These are phyloP conservation scores for Catocala sponsa DNA, from an alignment of 2,888 invertebrate genomes.

Conservation along the genomic window DNA sequence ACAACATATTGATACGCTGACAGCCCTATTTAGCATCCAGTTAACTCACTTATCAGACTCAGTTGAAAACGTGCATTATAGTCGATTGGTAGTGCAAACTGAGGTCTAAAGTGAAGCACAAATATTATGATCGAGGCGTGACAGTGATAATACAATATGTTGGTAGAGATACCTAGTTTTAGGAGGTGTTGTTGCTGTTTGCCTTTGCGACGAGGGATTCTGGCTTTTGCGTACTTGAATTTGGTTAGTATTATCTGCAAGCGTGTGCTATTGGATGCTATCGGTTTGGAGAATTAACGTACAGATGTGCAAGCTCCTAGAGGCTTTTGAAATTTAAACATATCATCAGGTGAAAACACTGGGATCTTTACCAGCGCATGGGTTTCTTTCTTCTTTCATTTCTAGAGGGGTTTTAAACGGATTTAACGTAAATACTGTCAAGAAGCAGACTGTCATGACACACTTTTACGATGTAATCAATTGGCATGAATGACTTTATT, in stretches of 20 bases:
- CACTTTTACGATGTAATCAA: too few species aligned
- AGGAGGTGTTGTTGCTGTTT: constrained; percentile 44
- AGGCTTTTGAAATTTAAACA: too few species aligned
- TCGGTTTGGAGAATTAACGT: too few species aligned
- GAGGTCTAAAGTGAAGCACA: constrained; percentile 1
- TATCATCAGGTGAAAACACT: too few species aligned
- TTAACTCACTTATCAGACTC: constrained; percentile 3
- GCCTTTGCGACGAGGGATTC: constrained; percentile 40
- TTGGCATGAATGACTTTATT: too few species aligned
- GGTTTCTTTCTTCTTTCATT: too few species aligned
- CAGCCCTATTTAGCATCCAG: constrained; percentile 14
- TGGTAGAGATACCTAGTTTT: constrained; percentile 41
- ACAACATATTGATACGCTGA: not conserved
- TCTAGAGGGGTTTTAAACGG: too few species aligned
- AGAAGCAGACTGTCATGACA: too few species aligned
- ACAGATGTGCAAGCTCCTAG: too few species aligned
- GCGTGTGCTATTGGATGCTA: too few species aligned
- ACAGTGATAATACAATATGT: constrained; percentile 19
- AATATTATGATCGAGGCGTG: constrained; percentile 14
- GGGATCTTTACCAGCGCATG: too few species aligned
- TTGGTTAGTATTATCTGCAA: constrained; percentile 30
- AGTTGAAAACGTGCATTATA: constrained; percentile 11
- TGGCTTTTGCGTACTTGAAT: constrained; percentile 40
- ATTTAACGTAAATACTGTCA: too few species aligned
- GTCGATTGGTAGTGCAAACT: constrained; percentile 10